These are phyloP conservation scores for Paramormyrops kingsleyae DNA, from an alignment of 2,113 vertebrate species.

Conservation along the genomic window DNA sequence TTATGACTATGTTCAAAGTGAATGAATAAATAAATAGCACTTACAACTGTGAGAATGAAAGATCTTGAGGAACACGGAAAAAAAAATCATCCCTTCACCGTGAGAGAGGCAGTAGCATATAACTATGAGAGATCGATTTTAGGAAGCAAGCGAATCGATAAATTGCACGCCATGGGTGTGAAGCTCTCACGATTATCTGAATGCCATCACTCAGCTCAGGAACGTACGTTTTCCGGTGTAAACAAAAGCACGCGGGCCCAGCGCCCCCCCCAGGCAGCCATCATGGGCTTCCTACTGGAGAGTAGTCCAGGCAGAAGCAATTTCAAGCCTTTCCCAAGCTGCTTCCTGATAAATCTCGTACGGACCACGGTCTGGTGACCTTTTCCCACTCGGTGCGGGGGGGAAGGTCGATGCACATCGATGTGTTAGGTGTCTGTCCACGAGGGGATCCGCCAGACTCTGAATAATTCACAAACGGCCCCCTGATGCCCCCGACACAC, in stretches of 20 bases:
- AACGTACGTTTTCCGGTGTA: background rate
- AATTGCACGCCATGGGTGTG: background rate
- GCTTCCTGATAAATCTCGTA: background rate
- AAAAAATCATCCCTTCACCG: background rate
- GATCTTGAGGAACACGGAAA: background rate
- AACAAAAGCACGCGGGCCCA: background rate
- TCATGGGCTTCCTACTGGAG: background rate
- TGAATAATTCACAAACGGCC: constrained; percentile 14
- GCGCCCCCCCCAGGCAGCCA: background rate
- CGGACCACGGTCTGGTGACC: background rate
- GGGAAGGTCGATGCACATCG: constrained; percentile 5
- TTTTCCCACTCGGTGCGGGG: constrained; percentile 5
- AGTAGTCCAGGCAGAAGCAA: background rate
- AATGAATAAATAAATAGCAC: background rate
- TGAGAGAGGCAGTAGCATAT: background rate
- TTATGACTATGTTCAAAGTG: background rate
- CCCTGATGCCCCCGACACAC: background rate
- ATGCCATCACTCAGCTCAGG: background rate
- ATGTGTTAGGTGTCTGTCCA: constrained; percentile 16
- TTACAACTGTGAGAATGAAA: background rate
- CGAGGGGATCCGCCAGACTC: background rate
- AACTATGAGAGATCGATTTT: background rate
- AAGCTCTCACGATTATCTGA: background rate
- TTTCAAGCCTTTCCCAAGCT: background rate
- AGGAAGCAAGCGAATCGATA: background rate